Evolutionary conservation across 2,113 vertebrate species (phyloP), one percentile per base, ranked within the genome.

Genomic region (Myotis davidii): DNA sequence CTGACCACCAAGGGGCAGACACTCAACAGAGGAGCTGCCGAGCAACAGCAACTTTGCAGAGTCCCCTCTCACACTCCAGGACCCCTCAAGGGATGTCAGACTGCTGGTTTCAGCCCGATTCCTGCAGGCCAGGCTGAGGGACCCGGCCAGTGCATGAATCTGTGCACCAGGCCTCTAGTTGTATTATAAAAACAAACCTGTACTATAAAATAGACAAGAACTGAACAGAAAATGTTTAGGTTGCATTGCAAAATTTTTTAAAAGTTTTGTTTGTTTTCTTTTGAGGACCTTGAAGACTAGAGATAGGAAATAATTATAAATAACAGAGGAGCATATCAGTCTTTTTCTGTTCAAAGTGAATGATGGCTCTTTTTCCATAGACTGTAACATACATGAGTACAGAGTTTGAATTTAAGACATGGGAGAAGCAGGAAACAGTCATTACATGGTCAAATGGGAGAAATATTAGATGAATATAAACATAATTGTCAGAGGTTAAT

Each of bases 231-330:
- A 84, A 87, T 84, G 17, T 90, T 92, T 79, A 54, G 23, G n/a
- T 70, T 79, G 5, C 21, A n/a, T 86, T 91, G 25, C 32, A 92
- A 83, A 72, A 5, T 9, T 14, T 50, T 52, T 88, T 79, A 6
- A 8, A 77, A 64, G 27, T 27, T 69, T 85, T 77, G 4, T 45
- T 65, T 77, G 16, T 34, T 79, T 72, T 23, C 23, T n/a, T 95
- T 92, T 85, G 34, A 85, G n/a, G 29, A 91, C 82, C 48, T 79
- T 95, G n/a, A 12, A 59, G 23, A 76, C 17, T 85, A 79, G 14
- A 73, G 20, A 50, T 83, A 86, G 29, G 81, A 83, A 91, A 3
- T 89, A 92, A 93, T 85, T 92, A 81, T 92, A 94, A 76, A 65
- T 88, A 94, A 50, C 56, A 83, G 29, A 69, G 91, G 42, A 86